Percentiles rank a stretch among this genome's conserved stretches.
These are phyloP conservation scores for Trilocha varians DNA, from an alignment of 2,888 invertebrate species.

Conservation along the genomic window DNA sequence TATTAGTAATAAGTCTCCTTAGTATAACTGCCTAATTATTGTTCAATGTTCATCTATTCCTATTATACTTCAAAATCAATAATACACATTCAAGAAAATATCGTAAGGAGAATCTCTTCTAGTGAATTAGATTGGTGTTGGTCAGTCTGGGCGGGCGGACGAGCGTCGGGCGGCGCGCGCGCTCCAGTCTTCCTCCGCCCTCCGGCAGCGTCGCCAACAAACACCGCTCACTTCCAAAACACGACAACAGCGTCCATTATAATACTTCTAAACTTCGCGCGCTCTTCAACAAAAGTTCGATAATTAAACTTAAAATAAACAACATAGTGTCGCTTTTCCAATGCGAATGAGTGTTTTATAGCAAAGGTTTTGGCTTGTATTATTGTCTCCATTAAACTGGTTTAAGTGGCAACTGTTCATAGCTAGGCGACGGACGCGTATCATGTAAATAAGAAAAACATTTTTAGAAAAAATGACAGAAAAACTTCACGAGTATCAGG, in stretches of 20 bases:
- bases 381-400: neutral
- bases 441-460: neutral
- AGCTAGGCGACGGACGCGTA: neutral
- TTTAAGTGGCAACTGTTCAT: neutral
- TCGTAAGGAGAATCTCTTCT: slow-evolving; percentile 22
- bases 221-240: slow-evolving; percentile 13
- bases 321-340: too few relatives aligned
- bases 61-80: too few relatives aligned
- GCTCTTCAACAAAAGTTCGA: neutral
- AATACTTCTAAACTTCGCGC: neutral
- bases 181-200: slow-evolving; percentile 44
- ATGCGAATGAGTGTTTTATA: too few relatives aligned
- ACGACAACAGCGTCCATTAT: slow-evolving; percentile 3
- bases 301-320: too few relatives aligned
- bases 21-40: too few relatives aligned
- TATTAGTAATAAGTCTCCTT: too few relatives aligned
- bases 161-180: slow-evolving; percentile 51
- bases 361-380: too few relatives aligned
- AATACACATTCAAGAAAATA: too few relatives aligned
- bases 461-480: slow-evolving; percentile 73
- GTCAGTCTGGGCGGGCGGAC: slow-evolving; percentile 41
- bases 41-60: too few relatives aligned
- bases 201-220: slow-evolving; percentile 21
- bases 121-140: slow-evolving; percentile 24
- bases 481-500: slow-evolving; percentile 86